phyloP scores from a whole-genome alignment of 2,113 vertebrate genomes.

The Lepus europaeus region DNA sequence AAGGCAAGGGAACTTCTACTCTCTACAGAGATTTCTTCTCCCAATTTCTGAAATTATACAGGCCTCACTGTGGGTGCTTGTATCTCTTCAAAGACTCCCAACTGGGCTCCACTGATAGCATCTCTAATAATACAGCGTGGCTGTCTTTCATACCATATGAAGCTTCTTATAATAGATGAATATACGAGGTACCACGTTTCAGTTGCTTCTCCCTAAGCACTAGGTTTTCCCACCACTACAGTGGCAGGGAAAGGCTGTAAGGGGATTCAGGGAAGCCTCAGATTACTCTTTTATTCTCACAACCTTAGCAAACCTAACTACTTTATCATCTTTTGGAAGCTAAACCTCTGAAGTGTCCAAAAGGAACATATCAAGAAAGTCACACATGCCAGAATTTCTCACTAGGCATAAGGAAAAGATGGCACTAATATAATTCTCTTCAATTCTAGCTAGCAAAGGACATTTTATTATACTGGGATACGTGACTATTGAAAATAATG shows the following conservation, averaged over 20 bases:
- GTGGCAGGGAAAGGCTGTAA: neutral
- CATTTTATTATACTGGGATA: neutral
- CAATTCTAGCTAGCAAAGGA: conserved; percentile 14
- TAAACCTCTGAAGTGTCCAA: neutral
- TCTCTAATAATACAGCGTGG: neutral
- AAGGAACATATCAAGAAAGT: neutral
- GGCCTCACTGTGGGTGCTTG: neutral
- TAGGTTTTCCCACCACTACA: neutral
- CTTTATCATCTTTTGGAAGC: neutral
- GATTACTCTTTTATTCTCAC: neutral
- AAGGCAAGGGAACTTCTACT: neutral
- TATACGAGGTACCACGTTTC: neutral
- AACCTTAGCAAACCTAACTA: neutral
- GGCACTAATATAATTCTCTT: neutral
- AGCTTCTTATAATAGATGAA: neutral
- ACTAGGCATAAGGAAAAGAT: neutral
- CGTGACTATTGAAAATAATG: neutral
- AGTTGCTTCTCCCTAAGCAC: neutral
- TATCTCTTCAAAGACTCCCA: neutral
- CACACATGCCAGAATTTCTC: neutral
- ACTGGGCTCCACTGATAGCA: neutral
- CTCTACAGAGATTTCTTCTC: neutral
- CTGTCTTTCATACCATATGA: neutral
- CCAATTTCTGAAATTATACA: conserved; percentile 45
- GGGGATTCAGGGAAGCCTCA: neutral